Conservation (phyloP, 1,140 invertebrate species). For the Saxidomus purpurata region DNA sequence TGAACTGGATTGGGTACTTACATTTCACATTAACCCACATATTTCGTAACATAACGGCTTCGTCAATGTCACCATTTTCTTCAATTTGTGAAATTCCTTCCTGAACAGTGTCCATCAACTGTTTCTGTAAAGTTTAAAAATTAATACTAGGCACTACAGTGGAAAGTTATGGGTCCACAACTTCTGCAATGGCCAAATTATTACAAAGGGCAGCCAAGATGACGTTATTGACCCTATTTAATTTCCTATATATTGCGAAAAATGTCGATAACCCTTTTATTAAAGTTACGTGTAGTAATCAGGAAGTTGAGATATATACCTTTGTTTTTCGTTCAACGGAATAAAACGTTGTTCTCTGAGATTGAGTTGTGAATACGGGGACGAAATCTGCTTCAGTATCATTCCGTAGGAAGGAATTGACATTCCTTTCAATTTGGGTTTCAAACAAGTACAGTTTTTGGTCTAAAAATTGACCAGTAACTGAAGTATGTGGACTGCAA, state of each 20-base stretch:
- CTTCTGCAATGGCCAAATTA: too few relatives aligned
- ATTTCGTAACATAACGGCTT: neutral
- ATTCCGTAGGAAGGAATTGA: neutral
- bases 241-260: too few relatives aligned
- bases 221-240: too few relatives aligned
- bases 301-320: too few relatives aligned
- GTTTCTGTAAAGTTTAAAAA: neutral
- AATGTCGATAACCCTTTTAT: too few relatives aligned
- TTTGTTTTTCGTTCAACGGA: constrained; percentile 1
- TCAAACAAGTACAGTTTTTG: neutral
- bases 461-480: neutral
- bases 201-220: too few relatives aligned
- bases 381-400: neutral
- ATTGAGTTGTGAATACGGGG: neutral
- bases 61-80: neutral
- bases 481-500: neutral
- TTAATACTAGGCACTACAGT: too few relatives aligned
- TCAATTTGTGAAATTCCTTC: neutral
- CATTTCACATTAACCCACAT: neutral
- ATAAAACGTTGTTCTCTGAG: neutral
- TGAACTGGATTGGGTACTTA: too few relatives aligned
- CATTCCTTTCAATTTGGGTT: neutral
- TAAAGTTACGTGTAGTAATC: too few relatives aligned
- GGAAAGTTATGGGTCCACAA: too few relatives aligned
- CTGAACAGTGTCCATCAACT: neutral